Conservation (phyloP, 2,888 invertebrate species). For the Trilocha varians region DNA sequence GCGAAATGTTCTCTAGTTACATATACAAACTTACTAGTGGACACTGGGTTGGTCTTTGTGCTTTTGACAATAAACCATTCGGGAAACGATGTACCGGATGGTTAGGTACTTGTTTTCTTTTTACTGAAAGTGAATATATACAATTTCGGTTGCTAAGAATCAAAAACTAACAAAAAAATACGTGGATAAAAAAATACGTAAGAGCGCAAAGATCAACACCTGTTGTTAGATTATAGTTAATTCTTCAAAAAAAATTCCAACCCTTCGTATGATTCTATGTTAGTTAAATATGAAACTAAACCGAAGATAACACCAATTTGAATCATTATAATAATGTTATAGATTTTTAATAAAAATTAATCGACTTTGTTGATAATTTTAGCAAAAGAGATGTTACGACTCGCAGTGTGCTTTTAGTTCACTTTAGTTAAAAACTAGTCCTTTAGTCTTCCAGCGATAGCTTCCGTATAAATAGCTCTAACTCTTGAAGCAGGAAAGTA, state of each 20-base stretch:
- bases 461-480: slow-evolving; percentile 51
- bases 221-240: not conserved
- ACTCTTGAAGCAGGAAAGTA: slow-evolving; percentile 58
- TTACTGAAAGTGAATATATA: not conserved
- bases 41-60: not conserved
- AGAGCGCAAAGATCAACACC: no score
- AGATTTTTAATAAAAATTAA: slow-evolving; percentile 38
- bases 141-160: no score
- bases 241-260: slow-evolving; percentile 15
- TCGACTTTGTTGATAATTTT: slow-evolving; percentile 44
- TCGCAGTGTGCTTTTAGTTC: slow-evolving; percentile 4
- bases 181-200: no score
- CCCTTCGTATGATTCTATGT: slow-evolving; percentile 1
- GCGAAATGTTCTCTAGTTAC: slow-evolving; percentile 53
- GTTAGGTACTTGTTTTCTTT: not conserved
- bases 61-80: not conserved
- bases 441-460: slow-evolving; percentile 67
- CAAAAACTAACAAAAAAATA: no score
- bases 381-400: slow-evolving; percentile 28
- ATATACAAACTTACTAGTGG: slow-evolving; percentile 20
- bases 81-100: no score
- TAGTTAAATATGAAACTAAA: slow-evolving; percentile 25
- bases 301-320: slow-evolving; percentile 64
- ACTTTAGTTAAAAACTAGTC: slow-evolving; percentile 37
- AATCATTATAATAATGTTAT: slow-evolving; percentile 25